Conservation (phyloP, 1,140 invertebrate genomes). For the Teleogryllus occipitalis region DNA sequence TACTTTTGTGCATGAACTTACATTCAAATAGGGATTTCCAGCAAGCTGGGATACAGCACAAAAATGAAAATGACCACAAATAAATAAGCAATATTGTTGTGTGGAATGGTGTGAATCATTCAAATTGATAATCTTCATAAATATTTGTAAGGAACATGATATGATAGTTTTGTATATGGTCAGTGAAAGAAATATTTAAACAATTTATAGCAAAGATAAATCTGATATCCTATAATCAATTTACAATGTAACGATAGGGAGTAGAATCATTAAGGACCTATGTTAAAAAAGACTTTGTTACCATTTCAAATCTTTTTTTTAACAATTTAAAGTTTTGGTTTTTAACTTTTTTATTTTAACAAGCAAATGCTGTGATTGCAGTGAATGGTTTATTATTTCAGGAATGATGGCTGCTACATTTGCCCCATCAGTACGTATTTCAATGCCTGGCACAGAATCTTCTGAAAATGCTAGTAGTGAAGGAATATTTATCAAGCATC, state of each 20-base stretch:
- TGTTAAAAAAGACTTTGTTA: too few relatives aligned
- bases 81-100: too few relatives aligned
- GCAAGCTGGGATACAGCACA: background rate
- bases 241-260: too few relatives aligned
- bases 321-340: background rate
- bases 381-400: background rate
- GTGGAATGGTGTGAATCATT: too few relatives aligned
- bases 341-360: background rate
- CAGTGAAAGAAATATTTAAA: too few relatives aligned
- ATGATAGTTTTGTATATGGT: too few relatives aligned
- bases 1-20: background rate
- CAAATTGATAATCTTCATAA: too few relatives aligned
- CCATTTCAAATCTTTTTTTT: background rate
- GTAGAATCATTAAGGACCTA: too few relatives aligned
- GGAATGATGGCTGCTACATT: slow-evolving; percentile 24
- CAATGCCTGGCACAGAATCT: slow-evolving; percentile 34
- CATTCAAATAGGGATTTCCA: background rate
- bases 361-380: background rate
- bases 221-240: too few relatives aligned
- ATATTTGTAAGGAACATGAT: too few relatives aligned
- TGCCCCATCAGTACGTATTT: slow-evolving; percentile 38
- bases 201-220: too few relatives aligned
- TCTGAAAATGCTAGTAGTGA: slow-evolving; percentile 27
- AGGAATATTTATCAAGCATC: slow-evolving; percentile 18
- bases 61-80: background rate